phyloP scores from a whole-genome alignment of 2,113 vertebrate species.

The Pterocles gutturalis region DNA sequence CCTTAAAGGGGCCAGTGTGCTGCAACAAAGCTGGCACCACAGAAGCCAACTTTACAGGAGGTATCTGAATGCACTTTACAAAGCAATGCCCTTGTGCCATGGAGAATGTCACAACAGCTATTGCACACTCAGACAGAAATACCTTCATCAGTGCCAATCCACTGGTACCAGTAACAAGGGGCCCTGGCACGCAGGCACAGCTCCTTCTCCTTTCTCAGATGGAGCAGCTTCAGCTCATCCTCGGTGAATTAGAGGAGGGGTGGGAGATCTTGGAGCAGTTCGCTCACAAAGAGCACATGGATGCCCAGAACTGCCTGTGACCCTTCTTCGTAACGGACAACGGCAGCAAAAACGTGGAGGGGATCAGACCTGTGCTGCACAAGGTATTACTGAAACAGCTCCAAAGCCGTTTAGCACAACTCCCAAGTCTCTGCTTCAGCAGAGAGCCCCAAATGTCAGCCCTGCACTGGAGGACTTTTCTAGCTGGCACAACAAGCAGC shows the following conservation, averaged over 20 bases:
- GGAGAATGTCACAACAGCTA: rapidly evolving
- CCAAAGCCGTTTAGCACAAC: background rate
- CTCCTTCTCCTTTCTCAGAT: background rate
- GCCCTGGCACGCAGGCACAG: background rate
- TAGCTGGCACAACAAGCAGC: background rate
- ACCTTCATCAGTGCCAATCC: background rate
- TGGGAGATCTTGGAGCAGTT: background rate
- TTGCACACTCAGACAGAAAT: background rate
- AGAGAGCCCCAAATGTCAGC: background rate
- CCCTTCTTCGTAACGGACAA: background rate
- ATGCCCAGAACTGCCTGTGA: background rate
- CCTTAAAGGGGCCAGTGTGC: background rate
- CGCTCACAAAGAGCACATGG: background rate
- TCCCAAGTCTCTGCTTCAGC: background rate
- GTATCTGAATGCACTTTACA: background rate
- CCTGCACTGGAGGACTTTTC: background rate
- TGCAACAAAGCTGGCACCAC: background rate
- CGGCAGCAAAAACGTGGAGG: background rate
- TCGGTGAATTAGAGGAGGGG: background rate
- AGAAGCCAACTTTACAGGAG: background rate
- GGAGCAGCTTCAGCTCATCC: background rate
- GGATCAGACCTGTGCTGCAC: background rate
- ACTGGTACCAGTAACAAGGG: background rate
- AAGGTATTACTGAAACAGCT: background rate
- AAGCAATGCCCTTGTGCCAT: background rate